These are phyloP conservation scores for Callocephalon fimbriatum DNA, from an alignment of 2,113 vertebrate species.

Conservation along the genomic window DNA sequence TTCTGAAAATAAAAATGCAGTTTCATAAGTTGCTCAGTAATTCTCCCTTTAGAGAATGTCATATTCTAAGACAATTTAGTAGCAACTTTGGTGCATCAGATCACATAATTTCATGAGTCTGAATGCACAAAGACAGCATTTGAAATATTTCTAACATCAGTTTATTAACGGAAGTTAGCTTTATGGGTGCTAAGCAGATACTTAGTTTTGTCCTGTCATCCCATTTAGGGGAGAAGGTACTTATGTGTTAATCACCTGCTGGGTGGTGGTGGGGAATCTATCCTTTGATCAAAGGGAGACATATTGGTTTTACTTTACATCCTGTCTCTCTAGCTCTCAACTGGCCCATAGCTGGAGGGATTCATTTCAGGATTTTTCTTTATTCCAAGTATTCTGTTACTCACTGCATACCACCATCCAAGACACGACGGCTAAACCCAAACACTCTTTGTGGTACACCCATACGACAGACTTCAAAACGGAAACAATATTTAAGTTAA, in stretches of 20 bases:
- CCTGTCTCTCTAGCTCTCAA: conserved; percentile 72
- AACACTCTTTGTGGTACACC: conserved; percentile 73
- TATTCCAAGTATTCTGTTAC: conserved; percentile 81
- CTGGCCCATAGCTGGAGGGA: conserved; percentile 75
- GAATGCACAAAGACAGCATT: background rate
- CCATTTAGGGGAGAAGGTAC: conserved; percentile 30
- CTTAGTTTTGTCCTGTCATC: background rate
- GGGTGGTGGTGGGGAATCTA: conserved; percentile 69
- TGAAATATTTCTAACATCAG: background rate
- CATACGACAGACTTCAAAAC: conserved; percentile 80
- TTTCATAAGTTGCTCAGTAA: background rate
- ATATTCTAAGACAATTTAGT: background rate
- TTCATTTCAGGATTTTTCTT: conserved; percentile 79
- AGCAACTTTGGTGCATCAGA: background rate
- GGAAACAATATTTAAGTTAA: conserved; percentile 80
- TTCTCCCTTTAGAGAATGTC: background rate
- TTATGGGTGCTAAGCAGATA: background rate
- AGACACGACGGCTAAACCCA: conserved; percentile 69
- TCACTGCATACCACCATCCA: conserved; percentile 68
- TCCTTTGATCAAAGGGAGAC: conserved; percentile 81
- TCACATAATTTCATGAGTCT: background rate
- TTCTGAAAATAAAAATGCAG: background rate
- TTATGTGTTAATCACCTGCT: conserved; percentile 77
- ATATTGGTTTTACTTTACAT: conserved; percentile 81
- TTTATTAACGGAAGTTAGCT: background rate